Conservation (phyloP, 53 echinoderm and acorn worm species). For the Astropecten irregularis region DNA sequence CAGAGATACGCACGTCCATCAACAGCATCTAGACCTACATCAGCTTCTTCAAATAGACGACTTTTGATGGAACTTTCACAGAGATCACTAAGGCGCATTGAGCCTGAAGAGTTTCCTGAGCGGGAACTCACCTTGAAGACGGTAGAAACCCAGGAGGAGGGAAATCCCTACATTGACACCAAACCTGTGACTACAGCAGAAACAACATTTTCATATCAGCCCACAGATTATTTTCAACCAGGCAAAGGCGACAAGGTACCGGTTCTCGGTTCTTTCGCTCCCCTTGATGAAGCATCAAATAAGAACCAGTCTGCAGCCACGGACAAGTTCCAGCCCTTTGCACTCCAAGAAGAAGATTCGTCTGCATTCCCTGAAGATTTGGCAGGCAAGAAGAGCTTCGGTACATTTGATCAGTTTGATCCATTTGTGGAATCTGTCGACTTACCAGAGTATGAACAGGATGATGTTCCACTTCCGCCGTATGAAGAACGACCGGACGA, state of each 20-base stretch:
- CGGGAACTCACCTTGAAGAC: slow-evolving; percentile 11
- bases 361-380: slow-evolving; percentile 1
- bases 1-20: slow-evolving; percentile 20
- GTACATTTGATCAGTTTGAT: neutral
- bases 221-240: neutral
- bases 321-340: neutral
- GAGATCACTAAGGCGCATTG: slow-evolving; percentile 17
- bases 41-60: slow-evolving; percentile 17
- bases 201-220: slow-evolving; percentile 7
- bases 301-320: slow-evolving; percentile 39
- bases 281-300: neutral
- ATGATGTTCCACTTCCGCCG: slow-evolving; percentile 16
- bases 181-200: neutral
- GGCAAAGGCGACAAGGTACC: neutral
- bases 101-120: slow-evolving; percentile 1
- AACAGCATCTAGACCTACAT: neutral
- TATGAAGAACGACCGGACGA: neutral
- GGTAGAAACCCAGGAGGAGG: neutral
- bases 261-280: slow-evolving; percentile 15
- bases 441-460: slow-evolving; percentile 12
- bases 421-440: slow-evolving; percentile 6
- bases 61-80: slow-evolving; percentile 27
- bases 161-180: neutral
- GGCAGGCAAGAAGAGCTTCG: neutral
- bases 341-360: neutral